These are phyloP conservation scores for Hydractinia symbiolongicarpus DNA, from an alignment of 30 jellyfish, hydroid and myxozoan species.

Conservation along the genomic window DNA sequence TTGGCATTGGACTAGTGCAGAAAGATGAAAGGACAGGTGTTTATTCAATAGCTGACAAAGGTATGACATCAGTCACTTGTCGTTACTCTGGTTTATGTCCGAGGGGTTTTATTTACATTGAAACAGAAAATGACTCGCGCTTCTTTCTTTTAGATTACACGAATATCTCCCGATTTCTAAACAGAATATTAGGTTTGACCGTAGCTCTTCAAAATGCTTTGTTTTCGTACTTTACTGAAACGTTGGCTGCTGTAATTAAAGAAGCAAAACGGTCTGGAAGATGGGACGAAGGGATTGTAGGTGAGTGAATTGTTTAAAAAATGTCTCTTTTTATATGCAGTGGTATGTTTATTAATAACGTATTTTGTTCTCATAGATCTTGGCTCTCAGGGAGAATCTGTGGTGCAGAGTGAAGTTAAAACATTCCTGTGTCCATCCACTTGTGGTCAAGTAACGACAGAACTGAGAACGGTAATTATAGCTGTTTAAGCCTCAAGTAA, in stretches of 20 bases:
- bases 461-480: slow-evolving; percentile 57
- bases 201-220: slow-evolving; percentile 83
- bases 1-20: slow-evolving; percentile 82
- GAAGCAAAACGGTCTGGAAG: slow-evolving; percentile 92
- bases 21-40: slow-evolving; percentile 47
- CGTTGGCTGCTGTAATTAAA: slow-evolving; percentile 59
- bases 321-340: background rate
- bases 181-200: slow-evolving; percentile 80
- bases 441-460: slow-evolving; percentile 83
- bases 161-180: slow-evolving; percentile 74
- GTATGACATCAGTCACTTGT: slow-evolving; percentile 29
- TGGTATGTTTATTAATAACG: background rate
- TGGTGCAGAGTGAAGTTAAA: slow-evolving; percentile 34
- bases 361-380: slow-evolving; percentile 40
- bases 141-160: slow-evolving; percentile 53
- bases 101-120: background rate
- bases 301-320: slow-evolving; percentile 19
- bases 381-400: slow-evolving; percentile 95
- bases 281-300: slow-evolving; percentile 96
- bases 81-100: background rate
- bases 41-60: slow-evolving; percentile 69
- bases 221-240: slow-evolving; percentile 71
- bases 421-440: slow-evolving; percentile 59
- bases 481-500: background rate
- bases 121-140: background rate